These are phyloP conservation scores for Drosophila phalerata DNA, from an alignment of 2,888 invertebrate genomes.

Conservation along the genomic window DNA sequence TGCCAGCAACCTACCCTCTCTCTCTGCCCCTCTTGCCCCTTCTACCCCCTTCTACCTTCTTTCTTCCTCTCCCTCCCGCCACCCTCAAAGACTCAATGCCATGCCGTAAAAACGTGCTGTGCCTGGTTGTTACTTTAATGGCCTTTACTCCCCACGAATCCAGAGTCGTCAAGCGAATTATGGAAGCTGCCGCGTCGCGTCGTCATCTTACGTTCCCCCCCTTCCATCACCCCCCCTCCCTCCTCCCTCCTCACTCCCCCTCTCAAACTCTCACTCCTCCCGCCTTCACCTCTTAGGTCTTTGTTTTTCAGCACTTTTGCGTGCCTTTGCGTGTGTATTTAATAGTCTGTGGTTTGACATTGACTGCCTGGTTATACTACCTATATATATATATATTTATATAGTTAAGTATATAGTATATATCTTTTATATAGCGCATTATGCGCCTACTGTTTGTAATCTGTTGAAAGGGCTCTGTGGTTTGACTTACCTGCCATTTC, in stretches of 20 bases:
- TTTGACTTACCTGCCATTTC: slow-evolving; percentile 47
- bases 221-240: neutral
- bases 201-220: slow-evolving; percentile 26
- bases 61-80: neutral
- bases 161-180: slow-evolving; percentile 75
- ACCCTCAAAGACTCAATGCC: slow-evolving; percentile 38
- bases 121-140: slow-evolving; percentile 80
- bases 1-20: slow-evolving; percentile 12
- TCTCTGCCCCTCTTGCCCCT: neutral
- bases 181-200: slow-evolving; percentile 67
- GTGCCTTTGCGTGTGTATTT: slow-evolving; percentile 81
- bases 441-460: slow-evolving; percentile 62
- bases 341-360: slow-evolving; percentile 80
- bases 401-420: slow-evolving; percentile 35
- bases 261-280: neutral
- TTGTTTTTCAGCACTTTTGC: slow-evolving; percentile 80
- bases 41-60: neutral
- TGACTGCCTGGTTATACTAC: slow-evolving; percentile 69
- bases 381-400: slow-evolving; percentile 27
- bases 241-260: neutral
- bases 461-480: slow-evolving; percentile 54
- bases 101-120: slow-evolving; percentile 78
- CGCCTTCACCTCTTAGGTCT: slow-evolving; percentile 39
- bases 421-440: slow-evolving; percentile 52
- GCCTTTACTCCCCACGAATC: slow-evolving; percentile 82